A percentile compares a stretch with the other conserved stretches of the same genome.
phyloP scores from a whole-genome alignment of 2,113 vertebrate genomes.

The Nymphicus hollandicus region DNA sequence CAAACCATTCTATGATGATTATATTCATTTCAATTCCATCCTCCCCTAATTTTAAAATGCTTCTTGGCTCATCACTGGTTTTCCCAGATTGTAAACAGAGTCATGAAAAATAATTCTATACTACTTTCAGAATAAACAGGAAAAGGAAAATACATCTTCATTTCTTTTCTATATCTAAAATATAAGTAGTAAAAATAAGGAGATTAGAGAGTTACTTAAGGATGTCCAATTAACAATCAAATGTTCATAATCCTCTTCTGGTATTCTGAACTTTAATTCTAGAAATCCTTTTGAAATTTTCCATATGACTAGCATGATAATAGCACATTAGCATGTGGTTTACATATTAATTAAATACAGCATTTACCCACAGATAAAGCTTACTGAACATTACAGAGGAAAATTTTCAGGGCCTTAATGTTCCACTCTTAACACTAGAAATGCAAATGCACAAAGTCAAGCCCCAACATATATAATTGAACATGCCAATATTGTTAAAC shows the following conservation, averaged over 20 bases:
- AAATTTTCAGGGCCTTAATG: background rate
- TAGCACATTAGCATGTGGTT: background rate
- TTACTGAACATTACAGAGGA: background rate
- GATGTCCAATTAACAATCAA: conserved; percentile 4
- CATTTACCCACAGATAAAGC: background rate
- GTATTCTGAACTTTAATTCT: background rate
- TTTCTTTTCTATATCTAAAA: background rate
- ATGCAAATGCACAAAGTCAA: background rate
- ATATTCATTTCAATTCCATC: background rate
- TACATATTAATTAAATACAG: background rate
- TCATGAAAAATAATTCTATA: background rate
- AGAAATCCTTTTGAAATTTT: conserved; percentile 5
- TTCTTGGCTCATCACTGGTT: background rate
- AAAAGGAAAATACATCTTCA: background rate
- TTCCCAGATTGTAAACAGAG: background rate
- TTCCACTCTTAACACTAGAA: background rate
- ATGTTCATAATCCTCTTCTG: conserved; percentile 12
- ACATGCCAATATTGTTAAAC: background rate
- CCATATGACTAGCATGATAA: conserved; percentile 3
- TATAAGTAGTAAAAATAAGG: background rate
- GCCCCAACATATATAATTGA: background rate
- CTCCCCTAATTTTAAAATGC: background rate
- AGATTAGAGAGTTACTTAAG: conserved; percentile 24
- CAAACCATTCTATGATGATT: background rate
- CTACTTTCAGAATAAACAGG: background rate